A percentile compares a stretch with the other conserved stretches of the same genome.
phyloP scores from a whole-genome alignment of 1,140 invertebrate species.

The Homarus americanus region DNA sequence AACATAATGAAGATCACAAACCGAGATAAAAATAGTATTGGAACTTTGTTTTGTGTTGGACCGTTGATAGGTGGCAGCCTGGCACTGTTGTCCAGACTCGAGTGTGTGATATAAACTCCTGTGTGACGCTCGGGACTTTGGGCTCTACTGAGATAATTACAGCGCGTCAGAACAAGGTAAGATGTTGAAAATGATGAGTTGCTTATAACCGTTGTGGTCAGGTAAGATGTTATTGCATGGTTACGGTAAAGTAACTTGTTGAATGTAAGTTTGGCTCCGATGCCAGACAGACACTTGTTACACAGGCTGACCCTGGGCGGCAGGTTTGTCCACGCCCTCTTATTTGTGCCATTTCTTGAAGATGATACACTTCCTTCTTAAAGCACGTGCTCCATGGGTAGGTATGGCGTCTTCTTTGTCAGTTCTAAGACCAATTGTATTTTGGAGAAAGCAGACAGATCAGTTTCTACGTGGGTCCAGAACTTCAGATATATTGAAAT shows the following conservation, averaged over 20 bases:
- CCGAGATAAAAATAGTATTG: slow-evolving; percentile 1
- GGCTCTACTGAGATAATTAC: background rate
- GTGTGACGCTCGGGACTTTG: background rate
- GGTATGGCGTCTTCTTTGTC: too few relatives aligned
- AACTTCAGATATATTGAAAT: too few relatives aligned
- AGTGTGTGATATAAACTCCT: background rate
- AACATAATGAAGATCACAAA: background rate
- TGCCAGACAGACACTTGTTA: slow-evolving; percentile 22
- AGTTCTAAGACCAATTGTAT: too few relatives aligned
- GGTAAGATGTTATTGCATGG: background rate
- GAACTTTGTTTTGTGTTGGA: slow-evolving; percentile 50
- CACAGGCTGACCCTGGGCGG: background rate
- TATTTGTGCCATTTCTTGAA: too few relatives aligned
- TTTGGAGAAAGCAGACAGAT: too few relatives aligned
- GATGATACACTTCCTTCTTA: too few relatives aligned
- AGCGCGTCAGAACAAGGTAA: background rate
- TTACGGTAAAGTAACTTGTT: slow-evolving; percentile 5
- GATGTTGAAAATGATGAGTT: background rate
- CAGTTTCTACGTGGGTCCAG: too few relatives aligned
- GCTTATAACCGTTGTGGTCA: background rate
- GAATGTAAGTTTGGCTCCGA: background rate
- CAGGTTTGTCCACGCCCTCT: background rate
- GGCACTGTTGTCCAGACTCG: background rate
- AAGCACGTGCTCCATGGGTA: too few relatives aligned
- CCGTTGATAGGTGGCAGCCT: slow-evolving; percentile 24